Base-by-base conservation (phyloP, 2,888 invertebrate genomes). In the Megaustenia siamemsis region DNA sequence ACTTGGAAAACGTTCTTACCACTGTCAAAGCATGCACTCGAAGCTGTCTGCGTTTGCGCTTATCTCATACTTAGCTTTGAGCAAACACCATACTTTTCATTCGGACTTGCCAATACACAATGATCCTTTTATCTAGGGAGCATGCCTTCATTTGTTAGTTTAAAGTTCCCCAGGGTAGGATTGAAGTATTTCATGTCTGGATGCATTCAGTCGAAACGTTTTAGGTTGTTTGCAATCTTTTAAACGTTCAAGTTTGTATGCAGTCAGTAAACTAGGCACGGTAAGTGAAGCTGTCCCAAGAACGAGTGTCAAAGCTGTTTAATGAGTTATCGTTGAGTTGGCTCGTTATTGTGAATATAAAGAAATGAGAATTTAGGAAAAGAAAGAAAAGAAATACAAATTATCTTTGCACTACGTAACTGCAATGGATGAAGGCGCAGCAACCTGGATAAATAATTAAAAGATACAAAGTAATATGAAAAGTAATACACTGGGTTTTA, bases 31-130 rank as follows among this genome's bases (percentile, higher is more conserved):
- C 45, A 73, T 45, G 28, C 43, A 45, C 45, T 28, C 28, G 2
- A 45, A 28, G 45, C n/a, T 73, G 45, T 73, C 71, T 12, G 12
- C 45, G 71, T 73, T 73, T 73, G 71, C n/a, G n/a, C 38, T 38
- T 43, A 45, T 43, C 45, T 4, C 28, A n/a, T 28, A 0, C 6
- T 1, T 73, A 45, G 43, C 12, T 43, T 43, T 73, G 71, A 45
- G 28, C 45, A 73, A 73, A 73, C 28, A 73, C 45, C 8, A 10
- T 28, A 73, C 71, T 45, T 32, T 73, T 73, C 38, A n/a, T 28
- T 15, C 12, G 1, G 10, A 73, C 71, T n/a, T 73, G n/a, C 15
- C 15, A 28, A 28, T 45, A 28, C 71, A 4, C 45, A 45, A 45
- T 45, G 71, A 28, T 45, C 43, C 4, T 10, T 45, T 10, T 0